Conservation (phyloP, 2,113 vertebrate genomes). For the Orthonyx spaldingii region DNA sequence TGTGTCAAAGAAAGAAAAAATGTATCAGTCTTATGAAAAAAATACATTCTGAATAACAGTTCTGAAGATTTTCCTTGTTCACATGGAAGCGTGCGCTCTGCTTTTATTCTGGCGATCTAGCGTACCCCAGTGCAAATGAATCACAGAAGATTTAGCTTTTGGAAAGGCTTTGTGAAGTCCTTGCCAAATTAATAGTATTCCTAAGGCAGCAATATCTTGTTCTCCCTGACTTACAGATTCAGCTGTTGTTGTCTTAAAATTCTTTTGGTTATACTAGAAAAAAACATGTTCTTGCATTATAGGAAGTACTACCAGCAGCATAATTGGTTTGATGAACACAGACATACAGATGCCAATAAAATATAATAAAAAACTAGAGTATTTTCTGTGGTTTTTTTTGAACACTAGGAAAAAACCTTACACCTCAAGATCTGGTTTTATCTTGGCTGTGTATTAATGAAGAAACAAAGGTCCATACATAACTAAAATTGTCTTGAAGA, state of each 20-base stretch:
- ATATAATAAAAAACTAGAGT: neutral
- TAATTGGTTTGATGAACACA: neutral
- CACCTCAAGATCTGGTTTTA: neutral
- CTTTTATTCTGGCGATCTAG: neutral
- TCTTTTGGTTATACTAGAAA: neutral
- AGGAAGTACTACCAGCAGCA: neutral
- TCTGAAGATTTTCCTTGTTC: neutral
- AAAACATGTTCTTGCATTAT: neutral
- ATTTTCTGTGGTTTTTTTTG: neutral
- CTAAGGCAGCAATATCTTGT: neutral
- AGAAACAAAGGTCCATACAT: constrained; percentile 30
- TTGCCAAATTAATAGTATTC: neutral
- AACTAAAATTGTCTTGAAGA: constrained; percentile 32
- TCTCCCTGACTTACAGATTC: neutral
- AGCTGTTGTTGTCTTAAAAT: neutral
- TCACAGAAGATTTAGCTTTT: neutral
- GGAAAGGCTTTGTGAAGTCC: neutral
- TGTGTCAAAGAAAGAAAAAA: neutral
- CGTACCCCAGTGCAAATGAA: neutral
- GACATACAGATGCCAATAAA: neutral
- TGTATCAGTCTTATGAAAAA: neutral
- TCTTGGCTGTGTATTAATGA: neutral
- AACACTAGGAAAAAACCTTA: neutral
- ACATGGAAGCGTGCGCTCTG: neutral
- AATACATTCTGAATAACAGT: neutral